A percentile compares a stretch with the other conserved stretches of the same genome.
Conservation (phyloP, 2,888 invertebrate genomes). For the Polyploca ridens region DNA sequence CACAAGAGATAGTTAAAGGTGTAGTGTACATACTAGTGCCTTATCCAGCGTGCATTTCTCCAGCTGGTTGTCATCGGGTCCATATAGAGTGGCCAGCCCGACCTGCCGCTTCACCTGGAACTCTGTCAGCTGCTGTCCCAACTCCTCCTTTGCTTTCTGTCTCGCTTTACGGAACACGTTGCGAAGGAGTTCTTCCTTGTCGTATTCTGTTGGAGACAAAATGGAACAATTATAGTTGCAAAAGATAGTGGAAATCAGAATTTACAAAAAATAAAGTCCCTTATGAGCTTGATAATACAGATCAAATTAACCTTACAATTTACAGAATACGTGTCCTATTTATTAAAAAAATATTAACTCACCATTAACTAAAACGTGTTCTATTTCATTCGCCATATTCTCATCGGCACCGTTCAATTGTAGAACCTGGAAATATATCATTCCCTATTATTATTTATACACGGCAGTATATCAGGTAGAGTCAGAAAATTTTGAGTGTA, state of each 20-base stretch:
- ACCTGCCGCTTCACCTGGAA: slow-evolving; percentile 95
- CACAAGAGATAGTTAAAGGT: too few species aligned
- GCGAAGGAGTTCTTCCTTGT: slow-evolving; percentile 95
- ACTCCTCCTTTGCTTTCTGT: slow-evolving; percentile 91
- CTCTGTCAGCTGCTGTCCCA: slow-evolving; percentile 91
- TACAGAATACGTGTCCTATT: background rate
- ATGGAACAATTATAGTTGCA: too few species aligned
- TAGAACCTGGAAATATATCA: slow-evolving; percentile 86
- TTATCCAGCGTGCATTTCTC: slow-evolving; percentile 91
- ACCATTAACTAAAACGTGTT: slow-evolving; percentile 91
- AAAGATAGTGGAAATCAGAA: too few species aligned
- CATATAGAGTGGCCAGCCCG: slow-evolving; percentile 95
- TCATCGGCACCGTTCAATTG: slow-evolving; percentile 93
- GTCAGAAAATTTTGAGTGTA: too few species aligned
- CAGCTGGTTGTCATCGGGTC: slow-evolving; percentile 92
- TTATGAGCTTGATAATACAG: background rate
- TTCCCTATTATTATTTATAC: too few species aligned
- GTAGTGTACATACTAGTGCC: slow-evolving; percentile 43
- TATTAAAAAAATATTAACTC: slow-evolving; percentile 24
- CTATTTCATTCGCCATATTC: slow-evolving; percentile 94
- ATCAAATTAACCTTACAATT: background rate
- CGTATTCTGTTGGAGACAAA: slow-evolving; percentile 84
- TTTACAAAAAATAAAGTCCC: background rate
- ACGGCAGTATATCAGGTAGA: too few species aligned
- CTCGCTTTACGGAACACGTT: slow-evolving; percentile 96